Conservation (phyloP, 2,113 vertebrate species). For the Cervus canadensis region DNA sequence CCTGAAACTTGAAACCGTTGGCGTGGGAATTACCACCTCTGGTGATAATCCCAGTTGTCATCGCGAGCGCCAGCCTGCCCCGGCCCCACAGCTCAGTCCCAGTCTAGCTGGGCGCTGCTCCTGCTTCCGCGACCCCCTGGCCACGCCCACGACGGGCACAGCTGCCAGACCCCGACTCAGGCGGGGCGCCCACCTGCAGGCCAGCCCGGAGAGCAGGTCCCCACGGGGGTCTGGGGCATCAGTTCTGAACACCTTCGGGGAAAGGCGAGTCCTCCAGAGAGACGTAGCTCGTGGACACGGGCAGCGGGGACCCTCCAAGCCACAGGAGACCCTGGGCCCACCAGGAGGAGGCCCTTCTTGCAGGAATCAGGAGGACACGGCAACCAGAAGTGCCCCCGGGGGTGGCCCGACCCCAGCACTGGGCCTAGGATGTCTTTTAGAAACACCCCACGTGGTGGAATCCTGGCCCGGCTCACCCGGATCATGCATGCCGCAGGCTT, state of each 20-base stretch:
- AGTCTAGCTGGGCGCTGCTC: background rate
- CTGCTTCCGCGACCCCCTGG: background rate
- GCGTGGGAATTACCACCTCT: slow-evolving; percentile 31
- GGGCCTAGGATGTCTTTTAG: background rate
- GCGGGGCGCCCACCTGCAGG: background rate
- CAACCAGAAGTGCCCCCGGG: background rate
- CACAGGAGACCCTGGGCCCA: accelerated
- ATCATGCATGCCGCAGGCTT: background rate
- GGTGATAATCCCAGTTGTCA: slow-evolving; percentile 61
- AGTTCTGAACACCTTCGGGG: background rate
- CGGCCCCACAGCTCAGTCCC: background rate
- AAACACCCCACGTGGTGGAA: background rate
- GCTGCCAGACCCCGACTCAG: background rate
- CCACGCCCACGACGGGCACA: accelerated
- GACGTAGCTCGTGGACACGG: accelerated
- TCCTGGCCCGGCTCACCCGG: background rate
- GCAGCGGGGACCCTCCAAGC: accelerated
- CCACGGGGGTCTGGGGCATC: background rate
- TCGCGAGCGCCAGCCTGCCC: background rate
- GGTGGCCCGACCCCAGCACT: background rate
- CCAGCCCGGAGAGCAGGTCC: background rate
- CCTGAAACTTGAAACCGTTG: slow-evolving; percentile 50
- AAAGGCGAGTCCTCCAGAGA: background rate
- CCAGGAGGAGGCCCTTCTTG: background rate
- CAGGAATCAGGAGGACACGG: background rate